Evolutionary conservation across 2,797 vertebrate genomes (phyloP), one percentile per base, ranked within the genome.

Genomic region (Cyprinella venusta): DNA sequence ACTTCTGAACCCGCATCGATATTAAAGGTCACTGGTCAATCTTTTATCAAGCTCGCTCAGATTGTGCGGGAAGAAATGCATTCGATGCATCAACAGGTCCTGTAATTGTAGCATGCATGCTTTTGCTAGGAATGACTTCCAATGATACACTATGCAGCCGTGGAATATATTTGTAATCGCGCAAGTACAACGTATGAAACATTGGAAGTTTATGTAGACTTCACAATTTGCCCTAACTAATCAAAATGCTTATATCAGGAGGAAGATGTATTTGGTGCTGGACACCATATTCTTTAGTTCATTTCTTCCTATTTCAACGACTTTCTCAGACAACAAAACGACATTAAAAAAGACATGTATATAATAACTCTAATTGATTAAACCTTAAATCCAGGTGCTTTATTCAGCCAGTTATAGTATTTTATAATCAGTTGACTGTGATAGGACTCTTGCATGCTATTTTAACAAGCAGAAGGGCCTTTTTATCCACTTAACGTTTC

Each of bases 221-320:
- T 45, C 1, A 6, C 5, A 4, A 52, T 56, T 48, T 48, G 24
- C 50, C 48, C 36, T 61, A 30, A 63, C 10, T 6, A 65, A 42
- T 85, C 48, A 38, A 64, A 61, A 15, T 48, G 26, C 10, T 36
- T 36, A 9, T 19, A 81, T 85, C 85, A 87, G 79, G 76, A 79
- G 52, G 61, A 50, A 70, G 10, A 18, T 85, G 21, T 84, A 88
- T 89, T 87, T 92, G 93, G 93, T 92, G 93, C 92, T 90, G 94
- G 91, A 84, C 94, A 91, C 91, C 94, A 92, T 88, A 86, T 50
- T 76, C 48, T 40, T 68, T 75, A 79, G 85, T 80, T 88, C 89
- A 88, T 92, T 85, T 54, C 40, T 82, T 85, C 52, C 33, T 80
- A 80, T 33, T 65, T 72, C 21, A 50, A 76, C 80, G 45, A 77